Percentiles rank a stretch among this genome's conserved stretches.
These are phyloP conservation scores for Cydia amplana DNA, from an alignment of 1,140 invertebrate species.

Conservation along the genomic window DNA sequence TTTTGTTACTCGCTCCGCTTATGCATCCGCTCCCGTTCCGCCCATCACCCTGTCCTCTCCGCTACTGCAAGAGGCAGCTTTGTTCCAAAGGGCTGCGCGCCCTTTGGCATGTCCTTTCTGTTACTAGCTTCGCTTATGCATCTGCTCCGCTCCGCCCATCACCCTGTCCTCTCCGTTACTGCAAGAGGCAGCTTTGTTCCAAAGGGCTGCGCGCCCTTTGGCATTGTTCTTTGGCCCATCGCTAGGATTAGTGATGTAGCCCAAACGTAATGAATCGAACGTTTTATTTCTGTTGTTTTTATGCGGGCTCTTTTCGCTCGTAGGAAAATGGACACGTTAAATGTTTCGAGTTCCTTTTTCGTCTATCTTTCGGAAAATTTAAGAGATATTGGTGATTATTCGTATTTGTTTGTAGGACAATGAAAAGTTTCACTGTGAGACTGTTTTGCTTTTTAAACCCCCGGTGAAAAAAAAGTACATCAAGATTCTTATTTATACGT, in stretches of 20 bases:
- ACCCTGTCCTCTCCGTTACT: slow-evolving; percentile 28
- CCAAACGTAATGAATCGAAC: slow-evolving; percentile 8
- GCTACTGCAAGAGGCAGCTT: slow-evolving; percentile 47
- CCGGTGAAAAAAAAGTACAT: too few species aligned
- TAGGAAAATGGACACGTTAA: background rate
- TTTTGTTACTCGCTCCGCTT: background rate
- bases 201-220: slow-evolving; percentile 52
- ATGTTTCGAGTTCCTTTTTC: background rate
- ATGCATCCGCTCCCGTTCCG: slow-evolving; percentile 35
- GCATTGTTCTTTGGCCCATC: slow-evolving; percentile 57
- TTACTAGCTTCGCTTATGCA: background rate
- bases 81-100: slow-evolving; percentile 53
- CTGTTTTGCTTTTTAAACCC: too few species aligned
- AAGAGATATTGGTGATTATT: too few species aligned
- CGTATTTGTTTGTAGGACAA: too few species aligned
- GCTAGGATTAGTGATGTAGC: slow-evolving; percentile 42
- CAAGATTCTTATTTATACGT: too few species aligned
- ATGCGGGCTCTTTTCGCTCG: background rate
- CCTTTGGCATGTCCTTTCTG: slow-evolving; percentile 43
- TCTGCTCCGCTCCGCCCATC: slow-evolving; percentile 38
- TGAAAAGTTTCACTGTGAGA: too few species aligned
- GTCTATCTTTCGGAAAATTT: too few species aligned
- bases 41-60: slow-evolving; percentile 34
- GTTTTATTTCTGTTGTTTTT: background rate
- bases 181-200: slow-evolving; percentile 56